Conservation (phyloP, 2,797 vertebrate species). For the Naso thynnoides region DNA sequence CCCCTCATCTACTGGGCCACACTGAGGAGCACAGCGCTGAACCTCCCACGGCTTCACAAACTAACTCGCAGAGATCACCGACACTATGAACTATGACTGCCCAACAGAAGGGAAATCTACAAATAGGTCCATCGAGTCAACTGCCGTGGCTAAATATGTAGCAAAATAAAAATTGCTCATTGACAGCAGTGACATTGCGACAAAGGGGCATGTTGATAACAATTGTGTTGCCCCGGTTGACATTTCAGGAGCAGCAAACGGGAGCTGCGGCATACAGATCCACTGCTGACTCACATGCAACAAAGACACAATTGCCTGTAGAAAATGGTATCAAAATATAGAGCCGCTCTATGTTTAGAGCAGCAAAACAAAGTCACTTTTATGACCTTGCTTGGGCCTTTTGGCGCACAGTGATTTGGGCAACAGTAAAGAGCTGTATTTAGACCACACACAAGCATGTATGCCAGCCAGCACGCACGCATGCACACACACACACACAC, state of each 20-base stretch:
- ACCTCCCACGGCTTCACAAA: constrained; percentile 2
- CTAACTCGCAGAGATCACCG: neutral
- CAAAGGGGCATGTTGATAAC: constrained; percentile 23
- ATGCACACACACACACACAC: constrained; percentile 32
- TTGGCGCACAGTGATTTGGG: constrained; percentile 64
- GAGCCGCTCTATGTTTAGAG: constrained; percentile 64
- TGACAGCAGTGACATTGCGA: constrained; percentile 7
- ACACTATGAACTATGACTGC: neutral
- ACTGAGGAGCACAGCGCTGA: neutral
- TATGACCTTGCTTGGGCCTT: constrained; percentile 76
- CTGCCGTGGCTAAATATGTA: neutral
- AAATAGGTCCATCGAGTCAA: neutral
- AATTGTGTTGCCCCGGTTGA: constrained; percentile 26
- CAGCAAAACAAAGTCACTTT: constrained; percentile 68
- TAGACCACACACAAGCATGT: constrained; percentile 67
- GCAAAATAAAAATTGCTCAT: neutral
- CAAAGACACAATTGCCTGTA: constrained; percentile 59
- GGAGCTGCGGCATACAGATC: constrained; percentile 39
- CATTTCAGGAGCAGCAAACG: constrained; percentile 55
- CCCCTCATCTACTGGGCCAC: neutral
- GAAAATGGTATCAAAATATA: constrained; percentile 58
- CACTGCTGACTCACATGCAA: constrained; percentile 54
- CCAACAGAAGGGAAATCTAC: neutral
- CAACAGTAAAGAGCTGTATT: constrained; percentile 69
- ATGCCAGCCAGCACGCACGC: constrained; percentile 23